Conservation (phyloP, 2,113 vertebrate species). For the Bostrychus sinensis region DNA sequence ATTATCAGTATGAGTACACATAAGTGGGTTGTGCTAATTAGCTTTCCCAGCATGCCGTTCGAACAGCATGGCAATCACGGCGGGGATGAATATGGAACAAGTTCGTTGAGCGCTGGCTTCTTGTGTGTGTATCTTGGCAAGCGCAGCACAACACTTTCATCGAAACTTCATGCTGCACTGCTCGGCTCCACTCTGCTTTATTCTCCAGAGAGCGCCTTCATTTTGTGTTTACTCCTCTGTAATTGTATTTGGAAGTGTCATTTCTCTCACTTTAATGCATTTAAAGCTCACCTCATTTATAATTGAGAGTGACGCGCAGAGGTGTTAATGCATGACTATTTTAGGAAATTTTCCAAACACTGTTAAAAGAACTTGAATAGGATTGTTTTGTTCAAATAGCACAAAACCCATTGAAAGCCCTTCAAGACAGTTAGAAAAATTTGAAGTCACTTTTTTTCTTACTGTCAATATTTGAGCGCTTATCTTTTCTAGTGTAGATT, state of each 20-base stretch:
- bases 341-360: neutral
- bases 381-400: conserved; percentile 3
- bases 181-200: neutral
- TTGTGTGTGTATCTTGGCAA: conserved; percentile 29
- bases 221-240: neutral
- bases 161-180: conserved; percentile 28
- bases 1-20: conserved; percentile 65
- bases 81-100: conserved; percentile 78
- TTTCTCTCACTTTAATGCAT: neutral
- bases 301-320: neutral
- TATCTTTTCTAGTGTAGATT: neutral
- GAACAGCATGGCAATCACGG: conserved; percentile 72
- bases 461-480: neutral
- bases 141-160: conserved; percentile 17
- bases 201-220: conserved; percentile 2
- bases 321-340: neutral
- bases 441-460: too few species aligned
- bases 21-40: conserved; percentile 79
- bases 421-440: neutral
- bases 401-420: neutral
- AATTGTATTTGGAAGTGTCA: conserved; percentile 1
- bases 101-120: conserved; percentile 61
- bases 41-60: conserved; percentile 78
- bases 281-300: conserved; percentile 1
- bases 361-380: neutral